Percentiles rank a stretch among this genome's conserved stretches.
phyloP scores from a whole-genome alignment of 2,797 vertebrate species.

The Rhinoraja longicauda region DNA sequence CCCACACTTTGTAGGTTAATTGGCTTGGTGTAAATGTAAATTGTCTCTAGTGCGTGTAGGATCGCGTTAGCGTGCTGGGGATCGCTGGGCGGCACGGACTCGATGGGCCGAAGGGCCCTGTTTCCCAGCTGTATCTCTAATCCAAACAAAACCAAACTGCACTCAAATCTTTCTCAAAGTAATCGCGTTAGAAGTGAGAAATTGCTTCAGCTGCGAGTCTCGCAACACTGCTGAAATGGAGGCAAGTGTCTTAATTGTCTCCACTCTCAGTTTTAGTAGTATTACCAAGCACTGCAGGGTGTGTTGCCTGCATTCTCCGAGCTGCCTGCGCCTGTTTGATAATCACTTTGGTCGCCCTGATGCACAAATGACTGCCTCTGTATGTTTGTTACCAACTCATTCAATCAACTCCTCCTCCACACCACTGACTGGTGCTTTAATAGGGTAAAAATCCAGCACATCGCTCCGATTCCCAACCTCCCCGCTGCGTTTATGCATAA shows the following conservation, averaged over 20 bases:
- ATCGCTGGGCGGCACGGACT: too few species aligned
- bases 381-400: conserved; percentile 2
- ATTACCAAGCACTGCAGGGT: conserved; percentile 2
- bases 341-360: background rate
- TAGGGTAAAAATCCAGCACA: background rate
- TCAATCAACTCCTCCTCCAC: background rate
- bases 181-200: background rate
- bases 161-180: background rate
- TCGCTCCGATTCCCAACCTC: background rate
- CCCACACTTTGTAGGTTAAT: too few species aligned
- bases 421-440: conserved; percentile 8
- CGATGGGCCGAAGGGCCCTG: too few species aligned
- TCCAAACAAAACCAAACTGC: too few species aligned
- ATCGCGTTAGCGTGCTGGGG: too few species aligned
- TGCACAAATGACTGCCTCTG: background rate
- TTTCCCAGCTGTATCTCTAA: too few species aligned
- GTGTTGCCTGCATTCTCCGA: background rate
- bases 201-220: background rate
- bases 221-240: background rate
- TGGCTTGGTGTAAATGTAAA: too few species aligned
- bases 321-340: background rate
- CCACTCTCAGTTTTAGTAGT: background rate
- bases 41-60: too few species aligned
- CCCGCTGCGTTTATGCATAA: background rate
- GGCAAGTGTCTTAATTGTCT: conserved; percentile 6